Evolutionary conservation across 2,888 invertebrate genomes (phyloP), one percentile per base, ranked within the genome.

Genomic region (Orthosia cruda): DNA sequence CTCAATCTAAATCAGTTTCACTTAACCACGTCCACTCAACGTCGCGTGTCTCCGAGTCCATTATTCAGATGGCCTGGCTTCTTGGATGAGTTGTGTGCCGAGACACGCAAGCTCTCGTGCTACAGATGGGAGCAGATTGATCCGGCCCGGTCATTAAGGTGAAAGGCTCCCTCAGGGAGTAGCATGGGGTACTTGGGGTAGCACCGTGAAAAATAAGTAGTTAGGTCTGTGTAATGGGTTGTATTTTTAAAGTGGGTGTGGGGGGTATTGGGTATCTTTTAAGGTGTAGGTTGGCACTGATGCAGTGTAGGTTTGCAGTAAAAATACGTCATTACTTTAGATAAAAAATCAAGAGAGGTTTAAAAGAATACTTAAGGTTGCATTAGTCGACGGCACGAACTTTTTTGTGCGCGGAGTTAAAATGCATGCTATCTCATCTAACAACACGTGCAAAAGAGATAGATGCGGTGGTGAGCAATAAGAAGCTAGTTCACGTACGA

Each of bases 61-160:
- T 88, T 88, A 88, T 76, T 47, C 74, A 86, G 84, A 84, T 83
- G 76, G 79, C 65, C 77, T 84, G 74, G 81, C 87, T 87, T 88
- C 86, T 88, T 81, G 82, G 81, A 77, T 83, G 82, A 81, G 80
- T 77, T 70, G 82, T 70, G 59, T 81, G 64, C 55, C 54, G 52
- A 71, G 80, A 84, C 89, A 90, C 90, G 89, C 88, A 63, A 90
- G 66, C 84, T 88, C 88, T 89, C 89, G 87, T 89, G 89, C 57
- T 71, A 68, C 77, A 84, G 84, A 85, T 88, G 85, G 76, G 82
- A 85, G 80, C 86, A 83, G 87, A 89, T 89, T 86, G 87, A 87
- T 86, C 87, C 82, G 82, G 76, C 67, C 68, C 73, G 71, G 81
- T 87, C 87, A 89, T 91, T 91, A 89, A 84, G 85, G 87, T 85